Conservation (phyloP, 2,888 invertebrate species). For the Adelognathus sp. region DNA sequence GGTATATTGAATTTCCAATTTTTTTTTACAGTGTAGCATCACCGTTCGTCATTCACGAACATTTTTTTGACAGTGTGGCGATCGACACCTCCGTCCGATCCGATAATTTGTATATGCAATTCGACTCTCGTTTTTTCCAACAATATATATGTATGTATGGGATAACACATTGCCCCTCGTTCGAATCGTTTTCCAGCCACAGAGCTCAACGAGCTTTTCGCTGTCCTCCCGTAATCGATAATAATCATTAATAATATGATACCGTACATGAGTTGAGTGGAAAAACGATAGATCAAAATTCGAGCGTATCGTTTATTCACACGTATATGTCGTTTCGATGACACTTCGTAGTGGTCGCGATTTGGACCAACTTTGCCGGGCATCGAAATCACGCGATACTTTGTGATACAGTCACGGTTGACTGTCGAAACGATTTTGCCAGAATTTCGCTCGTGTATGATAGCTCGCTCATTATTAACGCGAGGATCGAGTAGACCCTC, state of each 20-base stretch:
- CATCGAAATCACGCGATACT: not conserved
- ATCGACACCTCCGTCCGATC: not conserved
- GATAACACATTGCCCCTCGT: not conserved
- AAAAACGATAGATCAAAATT: slow-evolving; percentile 45
- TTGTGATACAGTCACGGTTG: not conserved
- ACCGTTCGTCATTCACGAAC: too few species aligned
- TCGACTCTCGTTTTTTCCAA: not conserved
- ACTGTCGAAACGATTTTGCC: not conserved
- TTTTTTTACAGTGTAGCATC: too few species aligned
- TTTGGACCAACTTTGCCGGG: not conserved
- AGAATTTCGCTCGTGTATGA: not conserved
- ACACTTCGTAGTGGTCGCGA: slow-evolving; percentile 40
- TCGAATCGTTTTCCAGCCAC: not conserved
- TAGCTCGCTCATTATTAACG: not conserved
- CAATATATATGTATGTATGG: not conserved
- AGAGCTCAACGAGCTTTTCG: not conserved
- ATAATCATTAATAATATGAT: slow-evolving; percentile 37
- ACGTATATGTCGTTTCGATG: slow-evolving; percentile 43
- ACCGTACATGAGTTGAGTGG: not conserved
- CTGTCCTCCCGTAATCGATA: slow-evolving; percentile 22
- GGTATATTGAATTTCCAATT: too few species aligned
- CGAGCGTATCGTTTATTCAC: slow-evolving; percentile 19
- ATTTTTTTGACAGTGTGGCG: too few species aligned
- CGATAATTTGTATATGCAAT: slow-evolving; percentile 12
- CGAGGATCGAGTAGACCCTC: slow-evolving; percentile 8